A percentile compares a stretch with the other conserved stretches of the same genome.
phyloP scores from a whole-genome alignment of 1,140 invertebrate genomes.

The Tetramorium simillimum region DNA sequence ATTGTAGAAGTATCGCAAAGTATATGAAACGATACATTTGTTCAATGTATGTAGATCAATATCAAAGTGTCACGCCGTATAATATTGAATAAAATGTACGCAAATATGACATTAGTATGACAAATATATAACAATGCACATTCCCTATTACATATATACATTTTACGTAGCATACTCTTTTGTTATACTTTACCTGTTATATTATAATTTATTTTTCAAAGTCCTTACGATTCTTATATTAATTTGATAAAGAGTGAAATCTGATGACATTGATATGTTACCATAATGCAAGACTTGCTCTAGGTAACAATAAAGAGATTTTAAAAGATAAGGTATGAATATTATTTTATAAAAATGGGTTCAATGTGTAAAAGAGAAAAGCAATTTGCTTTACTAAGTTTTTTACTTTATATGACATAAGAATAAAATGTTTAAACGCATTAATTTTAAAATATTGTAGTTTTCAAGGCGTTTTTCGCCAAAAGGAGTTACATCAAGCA shows the following conservation, averaged over 20 bases:
- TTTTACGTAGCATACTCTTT: background rate
- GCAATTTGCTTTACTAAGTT: background rate
- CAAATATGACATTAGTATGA: conserved; percentile 63
- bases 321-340: background rate
- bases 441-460: background rate
- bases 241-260: background rate
- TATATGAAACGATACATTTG: background rate
- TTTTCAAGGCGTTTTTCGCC: background rate
- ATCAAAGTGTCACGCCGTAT: conserved; percentile 41
- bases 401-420: background rate
- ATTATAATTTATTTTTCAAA: conserved; percentile 4
- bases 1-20: background rate
- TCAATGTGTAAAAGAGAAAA: background rate
- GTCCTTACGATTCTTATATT: background rate
- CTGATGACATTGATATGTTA: background rate
- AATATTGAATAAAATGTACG: conserved; percentile 55
- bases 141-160: conserved; percentile 25
- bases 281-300: background rate
- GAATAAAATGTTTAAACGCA: conserved; percentile 19
- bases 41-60: background rate
- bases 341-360: background rate
- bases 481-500: background rate
- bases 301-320: background rate
- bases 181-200: background rate
- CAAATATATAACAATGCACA: conserved; percentile 65